These are phyloP conservation scores for Drosophila orena DNA, from an alignment of 1,140 invertebrate species.

Conservation along the genomic window DNA sequence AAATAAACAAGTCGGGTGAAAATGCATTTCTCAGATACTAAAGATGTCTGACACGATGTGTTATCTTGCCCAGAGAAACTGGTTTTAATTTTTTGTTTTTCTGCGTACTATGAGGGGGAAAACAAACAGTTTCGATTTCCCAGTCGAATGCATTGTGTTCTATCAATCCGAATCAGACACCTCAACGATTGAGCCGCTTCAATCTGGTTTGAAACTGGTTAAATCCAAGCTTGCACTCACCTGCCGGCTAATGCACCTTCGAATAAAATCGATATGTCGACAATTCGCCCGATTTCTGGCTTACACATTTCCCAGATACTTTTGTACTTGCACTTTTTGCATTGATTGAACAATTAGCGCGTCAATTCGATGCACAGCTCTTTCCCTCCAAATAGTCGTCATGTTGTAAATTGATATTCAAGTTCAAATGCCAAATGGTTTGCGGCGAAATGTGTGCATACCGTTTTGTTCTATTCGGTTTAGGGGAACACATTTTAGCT, in stretches of 20 bases:
- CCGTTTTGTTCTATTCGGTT: slow-evolving; percentile 23
- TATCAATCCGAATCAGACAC: slow-evolving; percentile 14
- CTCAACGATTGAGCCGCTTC: slow-evolving; percentile 3
- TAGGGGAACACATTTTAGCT: slow-evolving; percentile 34
- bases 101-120: slow-evolving; percentile 3
- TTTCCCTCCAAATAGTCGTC: slow-evolving; percentile 10
- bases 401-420: slow-evolving; percentile 83
- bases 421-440: slow-evolving; percentile 82
- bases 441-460: slow-evolving; percentile 78
- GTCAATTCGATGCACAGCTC: slow-evolving; percentile 63
- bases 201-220: slow-evolving; percentile 63
- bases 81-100: slow-evolving; percentile 24
- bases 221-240: slow-evolving; percentile 42
- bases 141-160: slow-evolving; percentile 9
- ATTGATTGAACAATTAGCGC: slow-evolving; percentile 81
- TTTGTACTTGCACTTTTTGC: slow-evolving; percentile 64
- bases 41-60: slow-evolving; percentile 11
- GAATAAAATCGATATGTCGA: slow-evolving; percentile 29
- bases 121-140: slow-evolving; percentile 32
- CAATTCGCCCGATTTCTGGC: slow-evolving; percentile 62
- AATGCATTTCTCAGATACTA: slow-evolving; percentile 30
- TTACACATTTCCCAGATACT: slow-evolving; percentile 66
- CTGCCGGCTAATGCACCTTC: slow-evolving; percentile 65
- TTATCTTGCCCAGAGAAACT: slow-evolving; percentile 27
- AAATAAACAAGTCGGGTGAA: slow-evolving; percentile 18